These are phyloP conservation scores for Pycnonotus jocosus DNA, from an alignment of 2,113 vertebrate genomes.

Conservation along the genomic window DNA sequence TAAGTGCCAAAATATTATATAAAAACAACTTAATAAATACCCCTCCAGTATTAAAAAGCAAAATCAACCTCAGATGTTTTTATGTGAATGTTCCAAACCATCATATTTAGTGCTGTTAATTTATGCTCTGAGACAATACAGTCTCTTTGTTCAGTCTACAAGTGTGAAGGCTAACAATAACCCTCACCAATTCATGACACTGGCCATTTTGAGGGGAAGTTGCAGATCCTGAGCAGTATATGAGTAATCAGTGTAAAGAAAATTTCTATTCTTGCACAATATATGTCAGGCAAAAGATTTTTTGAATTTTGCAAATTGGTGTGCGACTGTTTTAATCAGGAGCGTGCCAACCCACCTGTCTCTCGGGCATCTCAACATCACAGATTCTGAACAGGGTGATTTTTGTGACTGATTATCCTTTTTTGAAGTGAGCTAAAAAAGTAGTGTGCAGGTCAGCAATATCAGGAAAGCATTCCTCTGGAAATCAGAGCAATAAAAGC, in stretches of 20 bases:
- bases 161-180: background rate
- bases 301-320: background rate
- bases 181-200: background rate
- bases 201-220: background rate
- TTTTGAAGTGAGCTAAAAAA: background rate
- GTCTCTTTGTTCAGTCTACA: background rate
- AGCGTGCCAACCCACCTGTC: background rate
- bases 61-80: background rate
- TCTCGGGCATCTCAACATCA: background rate
- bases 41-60: background rate
- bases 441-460: background rate
- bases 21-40: background rate
- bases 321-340: background rate
- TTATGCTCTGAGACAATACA: background rate
- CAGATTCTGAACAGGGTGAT: background rate
- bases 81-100: background rate
- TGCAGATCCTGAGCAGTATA: background rate
- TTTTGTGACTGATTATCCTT: background rate
- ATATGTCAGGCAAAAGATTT: background rate
- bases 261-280: background rate
- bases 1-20: background rate
- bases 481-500: background rate
- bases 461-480: background rate
- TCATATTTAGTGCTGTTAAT: background rate
- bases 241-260: background rate